phyloP scores from a whole-genome alignment of 2,797 vertebrate genomes.

The Allobates femoralis region DNA sequence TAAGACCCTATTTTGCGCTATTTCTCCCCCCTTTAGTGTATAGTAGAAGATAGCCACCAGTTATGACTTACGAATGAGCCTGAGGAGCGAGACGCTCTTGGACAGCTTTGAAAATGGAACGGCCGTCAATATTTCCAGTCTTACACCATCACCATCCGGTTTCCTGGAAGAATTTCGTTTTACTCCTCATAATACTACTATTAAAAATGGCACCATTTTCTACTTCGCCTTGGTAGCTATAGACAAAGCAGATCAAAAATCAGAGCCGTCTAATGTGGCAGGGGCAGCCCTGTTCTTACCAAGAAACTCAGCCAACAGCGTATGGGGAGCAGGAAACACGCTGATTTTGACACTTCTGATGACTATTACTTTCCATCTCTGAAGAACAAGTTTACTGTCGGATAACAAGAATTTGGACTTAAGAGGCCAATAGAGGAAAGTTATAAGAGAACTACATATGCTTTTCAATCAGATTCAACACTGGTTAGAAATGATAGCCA shows the following conservation, averaged over 20 bases:
- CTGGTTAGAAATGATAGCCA: neutral
- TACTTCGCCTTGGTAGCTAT: slow-evolving; percentile 40
- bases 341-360: neutral
- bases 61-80: slow-evolving; percentile 45
- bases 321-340: neutral
- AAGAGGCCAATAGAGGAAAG: neutral
- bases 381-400: neutral
- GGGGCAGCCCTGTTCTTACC: slow-evolving; percentile 35
- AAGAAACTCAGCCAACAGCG: slow-evolving; percentile 12
- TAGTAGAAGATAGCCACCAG: no score
- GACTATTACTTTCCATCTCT: neutral
- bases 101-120: slow-evolving; percentile 17
- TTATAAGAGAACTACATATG: neutral
- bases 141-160: slow-evolving; percentile 13
- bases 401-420: neutral
- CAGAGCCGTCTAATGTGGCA: slow-evolving; percentile 41
- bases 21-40: no score
- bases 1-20: no score
- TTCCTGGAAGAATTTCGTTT: slow-evolving; percentile 20
- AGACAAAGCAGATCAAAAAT: slow-evolving; percentile 29
- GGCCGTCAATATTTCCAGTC: slow-evolving; percentile 1
- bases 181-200: neutral
- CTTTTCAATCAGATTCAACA: neutral
- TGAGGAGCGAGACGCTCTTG: neutral
- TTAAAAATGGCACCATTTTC: slow-evolving; percentile 37